Evolutionary conservation across 2,797 vertebrate genomes (phyloP), one percentile per base, ranked within the genome.

Genomic region (Propithecus perrieri): DNA sequence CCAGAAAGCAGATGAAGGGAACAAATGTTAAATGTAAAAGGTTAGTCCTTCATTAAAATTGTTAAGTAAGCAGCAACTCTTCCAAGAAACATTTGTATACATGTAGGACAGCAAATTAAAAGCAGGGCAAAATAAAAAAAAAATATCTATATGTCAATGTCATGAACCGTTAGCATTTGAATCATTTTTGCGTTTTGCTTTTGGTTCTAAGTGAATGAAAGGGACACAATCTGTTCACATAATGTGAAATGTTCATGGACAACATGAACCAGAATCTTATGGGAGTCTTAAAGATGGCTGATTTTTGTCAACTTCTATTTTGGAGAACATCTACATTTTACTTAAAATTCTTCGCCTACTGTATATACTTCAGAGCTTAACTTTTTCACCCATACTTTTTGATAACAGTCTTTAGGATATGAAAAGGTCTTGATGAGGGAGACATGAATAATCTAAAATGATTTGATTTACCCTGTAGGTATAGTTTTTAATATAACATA

Each of bases 1-100:
- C 98, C 98, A 99, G 98, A 96, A 98, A 98, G 63, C 95, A 98
- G 98, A 98, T 97, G 81, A 99, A 98, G 95, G 95, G 95, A 98
- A 98, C 89, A 97, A 98, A 98, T 98, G 96, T 96, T 98, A 98
- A 98, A 97, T 94, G 86, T 95, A 97, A 98, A 98, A 98, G 94
- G 96, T 98, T 97, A 98, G 96, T 97, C 67, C 85, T 97, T 97
- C 94, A 96, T 97, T 98, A 98, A 95, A 98, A 98, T 71, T 95
- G 91, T 97, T 97, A 97, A 98, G 98, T 69, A 98, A 97, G 89
- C 85, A 97, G 38, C 55, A 97, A 93, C 35, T 93, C 53, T 94
- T 78, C 53, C 76, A 65, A 96, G 92, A 97, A 97, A 97, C 4
- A 11, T 93, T 96, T 97, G 76, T 95, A 96, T 93, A 96, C 94